Conservation (phyloP, 30 jellyfish, hydroid and myxozoan genomes). For the Turritopsis dohrnii region DNA sequence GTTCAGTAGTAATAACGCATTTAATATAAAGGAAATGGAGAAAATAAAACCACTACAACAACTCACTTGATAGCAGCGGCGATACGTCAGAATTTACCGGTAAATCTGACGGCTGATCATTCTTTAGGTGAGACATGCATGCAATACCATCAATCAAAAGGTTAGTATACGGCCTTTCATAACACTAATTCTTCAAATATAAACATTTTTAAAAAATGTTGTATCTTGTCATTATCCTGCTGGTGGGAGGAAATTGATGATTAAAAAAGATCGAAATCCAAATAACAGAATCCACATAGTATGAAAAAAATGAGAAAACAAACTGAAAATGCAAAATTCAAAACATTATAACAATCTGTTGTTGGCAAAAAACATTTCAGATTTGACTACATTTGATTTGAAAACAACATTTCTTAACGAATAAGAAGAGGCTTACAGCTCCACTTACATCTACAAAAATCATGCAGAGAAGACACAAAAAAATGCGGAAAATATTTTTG, state of each 20-base stretch:
- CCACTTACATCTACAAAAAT: too few species aligned
- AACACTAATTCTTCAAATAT: not conserved
- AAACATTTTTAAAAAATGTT: not conserved
- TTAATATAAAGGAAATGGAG: not conserved
- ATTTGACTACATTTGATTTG: too few species aligned
- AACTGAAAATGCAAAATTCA: too few species aligned
- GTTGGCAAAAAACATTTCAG: too few species aligned
- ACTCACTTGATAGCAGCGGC: not conserved
- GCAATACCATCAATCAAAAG: not conserved
- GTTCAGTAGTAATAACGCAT: too few species aligned
- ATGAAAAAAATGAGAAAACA: too few species aligned
- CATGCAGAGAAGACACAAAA: not conserved
- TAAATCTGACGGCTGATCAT: not conserved
- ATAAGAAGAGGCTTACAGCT: too few species aligned
- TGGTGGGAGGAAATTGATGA: not conserved
- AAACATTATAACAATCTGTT: too few species aligned
- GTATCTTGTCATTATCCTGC: not conserved
- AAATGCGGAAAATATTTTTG: not conserved
- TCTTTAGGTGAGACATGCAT: not conserved
- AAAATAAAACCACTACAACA: not conserved
- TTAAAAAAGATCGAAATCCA: not conserved
- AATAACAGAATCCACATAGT: not conserved
- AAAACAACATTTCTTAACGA: too few species aligned
- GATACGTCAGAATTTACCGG: not conserved
- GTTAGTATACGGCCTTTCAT: not conserved